phyloP scores from a whole-genome alignment of 2,797 vertebrate genomes.

The Artibeus lituratus region DNA sequence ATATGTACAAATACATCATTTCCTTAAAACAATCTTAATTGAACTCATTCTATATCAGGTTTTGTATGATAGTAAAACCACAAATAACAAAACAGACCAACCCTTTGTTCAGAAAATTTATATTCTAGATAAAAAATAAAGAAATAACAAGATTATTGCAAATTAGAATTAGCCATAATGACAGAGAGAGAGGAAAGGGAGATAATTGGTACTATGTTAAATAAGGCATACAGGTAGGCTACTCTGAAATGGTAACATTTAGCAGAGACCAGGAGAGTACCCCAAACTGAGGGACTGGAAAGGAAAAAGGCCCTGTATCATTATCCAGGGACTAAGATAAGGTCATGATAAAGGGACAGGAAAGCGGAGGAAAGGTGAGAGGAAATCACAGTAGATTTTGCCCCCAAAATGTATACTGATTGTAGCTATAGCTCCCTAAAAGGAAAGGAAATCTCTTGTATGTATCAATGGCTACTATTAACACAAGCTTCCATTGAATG shows the following conservation, averaged over 20 bases:
- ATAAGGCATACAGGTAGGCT: background rate
- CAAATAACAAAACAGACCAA: background rate
- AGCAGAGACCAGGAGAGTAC: background rate
- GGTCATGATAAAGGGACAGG: background rate
- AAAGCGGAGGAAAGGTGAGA: background rate
- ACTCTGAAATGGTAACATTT: background rate
- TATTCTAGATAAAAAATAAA: conserved; percentile 2
- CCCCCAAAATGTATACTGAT: background rate
- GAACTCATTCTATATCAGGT: background rate
- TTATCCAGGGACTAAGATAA: background rate
- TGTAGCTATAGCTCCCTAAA: background rate
- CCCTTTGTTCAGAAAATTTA: background rate
- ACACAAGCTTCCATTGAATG: background rate
- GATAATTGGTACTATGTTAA: background rate
- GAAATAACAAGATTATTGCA: background rate
- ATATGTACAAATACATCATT: background rate
- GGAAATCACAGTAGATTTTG: background rate
- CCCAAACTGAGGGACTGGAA: background rate
- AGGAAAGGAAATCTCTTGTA: background rate
- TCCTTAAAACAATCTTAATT: background rate
- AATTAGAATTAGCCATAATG: background rate
- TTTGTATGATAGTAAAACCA: background rate
- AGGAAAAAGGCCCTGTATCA: background rate
- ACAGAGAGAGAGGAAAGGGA: background rate
- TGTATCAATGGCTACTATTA: background rate